Evolutionary conservation across 2,888 invertebrate genomes (phyloP).

Genomic region (Pseudococcus jackbeardsleyi): DNA sequence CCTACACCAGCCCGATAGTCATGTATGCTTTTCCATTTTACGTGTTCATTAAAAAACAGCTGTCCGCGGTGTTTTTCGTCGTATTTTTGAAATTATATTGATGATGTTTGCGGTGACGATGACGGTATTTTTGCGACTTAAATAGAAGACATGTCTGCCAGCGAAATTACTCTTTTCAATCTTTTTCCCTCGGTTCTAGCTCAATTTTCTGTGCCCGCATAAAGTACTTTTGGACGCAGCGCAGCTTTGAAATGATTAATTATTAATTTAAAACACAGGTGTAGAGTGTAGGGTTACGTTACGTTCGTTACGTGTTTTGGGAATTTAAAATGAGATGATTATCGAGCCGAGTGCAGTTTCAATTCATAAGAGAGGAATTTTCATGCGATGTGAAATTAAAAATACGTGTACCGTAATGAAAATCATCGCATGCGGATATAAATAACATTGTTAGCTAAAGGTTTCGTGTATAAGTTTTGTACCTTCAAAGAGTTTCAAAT

Average conservation of each 20-base stretch:
- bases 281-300: slow-evolving; percentile 7
- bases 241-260: slow-evolving; percentile 11
- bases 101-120: not conserved
- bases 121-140: slow-evolving; percentile 11
- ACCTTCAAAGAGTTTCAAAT: not conserved
- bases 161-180: slow-evolving; percentile 24
- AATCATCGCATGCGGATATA: not conserved
- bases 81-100: slow-evolving; percentile 26
- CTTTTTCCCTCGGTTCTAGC: slow-evolving; percentile 24
- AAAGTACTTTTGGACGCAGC: slow-evolving; percentile 21
- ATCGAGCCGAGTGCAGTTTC: slow-evolving; percentile 24
- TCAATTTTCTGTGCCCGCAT: slow-evolving; percentile 14
- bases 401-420: slow-evolving; percentile 12
- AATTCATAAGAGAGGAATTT: not conserved
- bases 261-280: slow-evolving; percentile 32
- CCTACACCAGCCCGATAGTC: too few species aligned
- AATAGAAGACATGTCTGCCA: slow-evolving; percentile 11
- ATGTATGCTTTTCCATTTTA: not conserved
- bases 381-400: not conserved
- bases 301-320: not conserved
- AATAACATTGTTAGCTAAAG: slow-evolving; percentile 15
- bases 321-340: slow-evolving; percentile 32
- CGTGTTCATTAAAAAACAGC: slow-evolving; percentile 18
- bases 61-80: not conserved
- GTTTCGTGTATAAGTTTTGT: not conserved